Evolutionary conservation across 2,113 vertebrate species (phyloP).

Genomic region (Phasianus colchicus): DNA sequence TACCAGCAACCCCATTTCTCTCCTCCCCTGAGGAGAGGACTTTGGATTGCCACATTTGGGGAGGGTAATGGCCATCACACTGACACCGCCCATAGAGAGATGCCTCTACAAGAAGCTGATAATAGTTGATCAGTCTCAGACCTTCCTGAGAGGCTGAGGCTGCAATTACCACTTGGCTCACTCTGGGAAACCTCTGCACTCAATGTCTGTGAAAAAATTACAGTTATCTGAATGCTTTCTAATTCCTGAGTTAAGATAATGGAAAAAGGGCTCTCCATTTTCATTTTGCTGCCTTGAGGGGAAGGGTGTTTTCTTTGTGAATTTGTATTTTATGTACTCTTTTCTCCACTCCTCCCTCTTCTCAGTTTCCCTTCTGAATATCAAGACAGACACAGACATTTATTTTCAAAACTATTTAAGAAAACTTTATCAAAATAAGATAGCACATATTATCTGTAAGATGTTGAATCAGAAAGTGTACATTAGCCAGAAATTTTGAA

Average conservation of each 20-base stretch:
- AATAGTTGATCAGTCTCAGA: not conserved
- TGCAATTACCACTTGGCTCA: not conserved
- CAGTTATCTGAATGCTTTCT: not conserved
- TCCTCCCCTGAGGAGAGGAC: not conserved
- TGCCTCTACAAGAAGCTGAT: not conserved
- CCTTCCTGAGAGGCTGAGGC: not conserved
- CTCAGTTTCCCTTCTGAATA: not conserved
- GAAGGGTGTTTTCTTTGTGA: not conserved
- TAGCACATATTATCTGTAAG: not conserved
- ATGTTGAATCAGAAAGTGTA: not conserved
- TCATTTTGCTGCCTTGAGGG: not conserved
- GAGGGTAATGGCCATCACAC: not conserved
- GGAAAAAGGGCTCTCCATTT: not conserved
- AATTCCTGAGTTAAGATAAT: not conserved
- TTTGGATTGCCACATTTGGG: fast-evolving
- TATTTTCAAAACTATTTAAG: not conserved
- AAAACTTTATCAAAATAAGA: not conserved
- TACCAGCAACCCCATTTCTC: not conserved
- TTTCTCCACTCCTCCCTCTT: not conserved
- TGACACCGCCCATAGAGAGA: not conserved
- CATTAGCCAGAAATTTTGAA: not conserved
- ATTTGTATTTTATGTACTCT: not conserved
- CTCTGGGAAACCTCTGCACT: not conserved
- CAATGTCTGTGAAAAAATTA: conserved; percentile 8
- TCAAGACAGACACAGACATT: not conserved